Evolutionary conservation across 2,888 invertebrate species (phyloP).

Genomic region (Campaea margaritaria): DNA sequence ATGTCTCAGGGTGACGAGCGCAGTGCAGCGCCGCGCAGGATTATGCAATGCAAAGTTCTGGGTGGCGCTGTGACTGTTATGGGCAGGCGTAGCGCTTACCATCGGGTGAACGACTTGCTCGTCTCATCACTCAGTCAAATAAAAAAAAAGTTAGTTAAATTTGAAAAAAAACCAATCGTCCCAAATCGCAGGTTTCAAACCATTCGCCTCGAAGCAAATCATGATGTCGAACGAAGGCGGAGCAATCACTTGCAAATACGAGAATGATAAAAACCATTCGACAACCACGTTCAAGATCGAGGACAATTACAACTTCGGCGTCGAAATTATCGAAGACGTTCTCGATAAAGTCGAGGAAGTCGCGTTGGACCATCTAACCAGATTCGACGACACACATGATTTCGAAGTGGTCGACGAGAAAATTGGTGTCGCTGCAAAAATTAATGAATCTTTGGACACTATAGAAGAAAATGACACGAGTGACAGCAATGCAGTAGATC

Average conservation of each 20-base stretch:
- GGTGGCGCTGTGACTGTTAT: too few species aligned
- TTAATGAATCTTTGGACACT: conserved; percentile 62
- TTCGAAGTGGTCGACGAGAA: conserved; percentile 64
- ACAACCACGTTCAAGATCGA: conserved; percentile 38
- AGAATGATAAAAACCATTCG: conserved; percentile 23
- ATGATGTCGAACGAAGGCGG: conserved; percentile 67
- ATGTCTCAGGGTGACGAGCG: too few species aligned
- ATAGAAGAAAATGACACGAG: conserved; percentile 63
- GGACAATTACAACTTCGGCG: conserved; percentile 43
- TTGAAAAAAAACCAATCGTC: too few species aligned
- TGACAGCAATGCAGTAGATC: conserved; percentile 42
- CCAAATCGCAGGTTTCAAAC: conserved; percentile 69
- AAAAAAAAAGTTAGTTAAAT: too few species aligned
- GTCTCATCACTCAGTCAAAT: too few species aligned
- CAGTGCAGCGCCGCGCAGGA: too few species aligned
- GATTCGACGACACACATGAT: conserved; percentile 52
- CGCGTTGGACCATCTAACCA: conserved; percentile 38
- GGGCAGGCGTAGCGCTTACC: too few species aligned
- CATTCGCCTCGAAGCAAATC: conserved; percentile 74
- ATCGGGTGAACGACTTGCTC: too few species aligned
- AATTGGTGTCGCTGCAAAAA: conserved; percentile 39
- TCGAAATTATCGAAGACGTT: conserved; percentile 62
- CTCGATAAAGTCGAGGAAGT: conserved; percentile 64
- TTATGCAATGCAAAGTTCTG: too few species aligned
- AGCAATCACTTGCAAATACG: conserved; percentile 56